A percentile compares a stretch with the other conserved stretches of the same genome.
Evolutionary conservation across 2,797 vertebrate genomes (phyloP).

Genomic region (Catharus ustulatus): DNA sequence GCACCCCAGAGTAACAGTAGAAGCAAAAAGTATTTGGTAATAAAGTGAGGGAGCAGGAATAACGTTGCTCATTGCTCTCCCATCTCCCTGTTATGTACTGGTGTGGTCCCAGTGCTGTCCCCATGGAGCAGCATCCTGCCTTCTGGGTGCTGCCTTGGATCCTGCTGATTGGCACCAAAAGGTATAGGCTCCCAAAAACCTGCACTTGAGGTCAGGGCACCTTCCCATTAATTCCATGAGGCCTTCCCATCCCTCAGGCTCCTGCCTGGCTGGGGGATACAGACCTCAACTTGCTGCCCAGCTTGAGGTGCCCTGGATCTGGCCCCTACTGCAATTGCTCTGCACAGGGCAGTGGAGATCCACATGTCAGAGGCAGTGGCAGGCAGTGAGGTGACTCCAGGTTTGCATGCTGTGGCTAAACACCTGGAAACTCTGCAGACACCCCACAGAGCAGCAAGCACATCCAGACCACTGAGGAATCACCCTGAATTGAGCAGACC

Average conservation of each 20-base stretch:
- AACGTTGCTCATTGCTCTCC: background rate
- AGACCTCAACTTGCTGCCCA: background rate
- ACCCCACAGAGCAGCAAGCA: background rate
- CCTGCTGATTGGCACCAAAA: background rate
- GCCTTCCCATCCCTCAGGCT: background rate
- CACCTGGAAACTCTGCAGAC: background rate
- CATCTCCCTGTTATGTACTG: background rate
- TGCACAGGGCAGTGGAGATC: background rate
- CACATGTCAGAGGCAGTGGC: fast-evolving
- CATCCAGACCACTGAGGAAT: background rate
- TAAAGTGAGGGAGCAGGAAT: background rate
- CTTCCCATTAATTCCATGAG: background rate
- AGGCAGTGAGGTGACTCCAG: background rate
- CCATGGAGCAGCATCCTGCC: background rate
- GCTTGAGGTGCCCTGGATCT: fast-evolving
- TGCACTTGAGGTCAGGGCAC: background rate
- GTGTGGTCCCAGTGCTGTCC: background rate
- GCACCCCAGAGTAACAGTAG: background rate
- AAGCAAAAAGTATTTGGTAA: background rate
- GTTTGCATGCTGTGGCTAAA: fast-evolving
- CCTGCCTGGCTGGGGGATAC: background rate
- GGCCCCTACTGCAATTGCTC: background rate
- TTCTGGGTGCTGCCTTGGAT: background rate
- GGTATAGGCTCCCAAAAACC: background rate
- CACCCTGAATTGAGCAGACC: fast-evolving